These are phyloP conservation scores for Cyanocitta stelleri DNA, from an alignment of 2,113 vertebrate genomes.

Conservation along the genomic window DNA sequence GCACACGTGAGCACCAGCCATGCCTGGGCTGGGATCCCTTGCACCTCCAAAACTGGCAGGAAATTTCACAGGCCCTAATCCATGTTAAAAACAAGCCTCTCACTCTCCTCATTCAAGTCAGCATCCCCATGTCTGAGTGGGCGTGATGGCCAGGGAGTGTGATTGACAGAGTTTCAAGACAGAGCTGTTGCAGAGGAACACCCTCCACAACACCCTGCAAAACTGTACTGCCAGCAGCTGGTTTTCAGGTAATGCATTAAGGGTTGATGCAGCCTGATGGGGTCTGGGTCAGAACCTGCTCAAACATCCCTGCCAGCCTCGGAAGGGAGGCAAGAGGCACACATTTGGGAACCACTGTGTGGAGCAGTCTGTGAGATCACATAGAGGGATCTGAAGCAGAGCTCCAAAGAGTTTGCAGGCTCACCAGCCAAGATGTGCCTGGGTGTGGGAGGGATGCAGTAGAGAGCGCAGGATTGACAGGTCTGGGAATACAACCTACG, in stretches of 20 bases:
- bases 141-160: not conserved
- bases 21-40: not conserved
- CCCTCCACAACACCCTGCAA: not conserved
- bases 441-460: not conserved
- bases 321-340: not conserved
- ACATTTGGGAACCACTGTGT: not conserved
- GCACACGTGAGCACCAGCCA: not conserved
- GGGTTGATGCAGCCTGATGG: not conserved
- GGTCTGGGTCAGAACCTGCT: not conserved
- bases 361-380: not conserved
- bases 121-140: not conserved
- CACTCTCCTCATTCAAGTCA: not conserved
- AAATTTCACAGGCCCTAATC: not conserved
- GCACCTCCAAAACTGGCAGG: not conserved
- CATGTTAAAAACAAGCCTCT: not conserved
- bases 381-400: not conserved
- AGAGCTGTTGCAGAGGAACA: not conserved
- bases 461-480: slow-evolving; percentile 5
- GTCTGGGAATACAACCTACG: not conserved
- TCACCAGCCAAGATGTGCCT: not conserved
- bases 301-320: not conserved
- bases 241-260: not conserved
- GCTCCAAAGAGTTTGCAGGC: not conserved
- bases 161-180: not conserved
- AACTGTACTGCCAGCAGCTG: not conserved